Percentiles rank a stretch among this genome's conserved stretches.
Evolutionary conservation across 2,113 vertebrate genomes (phyloP).

Genomic region (Gymnorhina tibicen): DNA sequence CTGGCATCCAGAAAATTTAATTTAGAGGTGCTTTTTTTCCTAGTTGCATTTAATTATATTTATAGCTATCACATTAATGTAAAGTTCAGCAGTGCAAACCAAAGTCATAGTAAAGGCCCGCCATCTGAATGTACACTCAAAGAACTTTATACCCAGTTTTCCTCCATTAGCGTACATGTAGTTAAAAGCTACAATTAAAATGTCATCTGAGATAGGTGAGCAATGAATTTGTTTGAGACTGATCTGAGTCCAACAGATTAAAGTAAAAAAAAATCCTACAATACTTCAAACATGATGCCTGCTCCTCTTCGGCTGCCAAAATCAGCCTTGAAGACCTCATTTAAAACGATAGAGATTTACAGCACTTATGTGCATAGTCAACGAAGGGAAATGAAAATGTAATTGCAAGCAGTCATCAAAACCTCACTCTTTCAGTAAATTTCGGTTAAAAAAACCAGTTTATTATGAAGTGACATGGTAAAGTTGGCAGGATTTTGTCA

Average conservation of each 20-base stretch:
- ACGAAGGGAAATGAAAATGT: not conserved
- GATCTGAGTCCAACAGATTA: constrained; percentile 1
- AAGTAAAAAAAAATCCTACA: not conserved
- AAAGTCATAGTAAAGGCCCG: not conserved
- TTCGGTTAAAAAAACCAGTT: not conserved
- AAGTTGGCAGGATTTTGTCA: not conserved
- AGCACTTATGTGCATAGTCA: not conserved
- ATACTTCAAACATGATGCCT: not conserved
- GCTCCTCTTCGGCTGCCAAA: not conserved
- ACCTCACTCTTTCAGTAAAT: not conserved
- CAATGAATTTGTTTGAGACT: constrained; percentile 2
- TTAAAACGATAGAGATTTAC: constrained; percentile 13
- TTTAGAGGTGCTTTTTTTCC: not conserved
- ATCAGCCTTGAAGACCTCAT: constrained; percentile 11
- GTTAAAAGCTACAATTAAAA: constrained; percentile 53
- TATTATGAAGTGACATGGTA: not conserved
- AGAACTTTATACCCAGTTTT: not conserved
- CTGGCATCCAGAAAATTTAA: not conserved
- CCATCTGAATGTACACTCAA: not conserved
- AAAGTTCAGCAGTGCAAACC: not conserved
- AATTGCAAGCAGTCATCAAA: constrained; percentile 22
- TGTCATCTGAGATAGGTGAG: constrained; percentile 29
- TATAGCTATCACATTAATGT: not conserved
- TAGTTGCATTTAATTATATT: not conserved
- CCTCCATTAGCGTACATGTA: not conserved